Evolutionary conservation across 2,113 vertebrate genomes (phyloP).

Genomic region (Lepus europaeus): DNA sequence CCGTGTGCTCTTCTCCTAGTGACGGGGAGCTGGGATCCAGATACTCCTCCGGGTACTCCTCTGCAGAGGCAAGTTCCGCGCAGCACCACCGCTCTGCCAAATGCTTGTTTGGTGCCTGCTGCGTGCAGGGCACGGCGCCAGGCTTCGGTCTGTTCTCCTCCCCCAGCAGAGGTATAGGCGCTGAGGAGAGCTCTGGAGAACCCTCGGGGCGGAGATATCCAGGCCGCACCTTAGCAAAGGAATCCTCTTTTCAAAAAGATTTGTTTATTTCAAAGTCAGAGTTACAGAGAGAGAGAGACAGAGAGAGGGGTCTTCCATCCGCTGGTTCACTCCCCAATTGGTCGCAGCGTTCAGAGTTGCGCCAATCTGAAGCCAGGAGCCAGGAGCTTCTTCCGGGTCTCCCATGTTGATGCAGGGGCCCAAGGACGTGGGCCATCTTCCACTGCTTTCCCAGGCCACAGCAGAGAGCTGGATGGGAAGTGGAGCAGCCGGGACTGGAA

Average conservation of each 20-base stretch:
- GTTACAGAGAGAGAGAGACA: too few relatives aligned
- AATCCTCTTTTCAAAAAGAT: background rate
- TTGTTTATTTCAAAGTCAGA: too few relatives aligned
- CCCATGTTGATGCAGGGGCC: too few relatives aligned
- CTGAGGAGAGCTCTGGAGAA: conserved; percentile 56
- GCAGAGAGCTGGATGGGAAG: too few relatives aligned
- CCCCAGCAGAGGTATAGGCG: conserved; percentile 18
- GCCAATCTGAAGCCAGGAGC: too few relatives aligned
- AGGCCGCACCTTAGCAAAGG: background rate
- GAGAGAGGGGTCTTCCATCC: too few relatives aligned
- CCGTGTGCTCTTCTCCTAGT: conserved; percentile 86
- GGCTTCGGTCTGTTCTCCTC: conserved; percentile 48
- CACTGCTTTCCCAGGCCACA: too few relatives aligned
- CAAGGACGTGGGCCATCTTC: too few relatives aligned
- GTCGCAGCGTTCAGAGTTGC: too few relatives aligned
- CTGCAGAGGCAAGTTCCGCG: conserved; percentile 94
- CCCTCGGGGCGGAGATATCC: background rate
- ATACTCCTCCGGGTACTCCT: conserved; percentile 98
- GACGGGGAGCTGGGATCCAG: conserved; percentile 95
- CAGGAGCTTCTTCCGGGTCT: too few relatives aligned
- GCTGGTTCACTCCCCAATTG: too few relatives aligned
- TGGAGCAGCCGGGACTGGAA: too few relatives aligned
- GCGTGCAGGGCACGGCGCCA: conserved; percentile 23
- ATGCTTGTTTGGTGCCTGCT: conserved; percentile 35
- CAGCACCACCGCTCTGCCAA: background rate